Conservation (phyloP, 2,113 vertebrate species). For the Xenopus laevis region DNA sequence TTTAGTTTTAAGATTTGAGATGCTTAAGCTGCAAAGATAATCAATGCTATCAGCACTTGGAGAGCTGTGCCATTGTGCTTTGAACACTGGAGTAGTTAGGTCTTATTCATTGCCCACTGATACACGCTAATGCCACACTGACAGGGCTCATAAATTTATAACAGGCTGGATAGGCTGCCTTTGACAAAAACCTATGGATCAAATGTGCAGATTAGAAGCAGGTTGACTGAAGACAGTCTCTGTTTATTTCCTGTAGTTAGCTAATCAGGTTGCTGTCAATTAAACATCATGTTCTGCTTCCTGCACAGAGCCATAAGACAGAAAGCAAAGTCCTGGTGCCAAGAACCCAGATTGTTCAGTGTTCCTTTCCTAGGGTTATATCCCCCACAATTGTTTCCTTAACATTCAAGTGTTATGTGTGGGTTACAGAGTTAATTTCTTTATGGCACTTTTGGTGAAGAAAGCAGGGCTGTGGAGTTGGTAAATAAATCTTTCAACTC, state of each 20-base stretch:
- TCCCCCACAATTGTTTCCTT: not conserved
- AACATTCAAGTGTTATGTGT: not conserved
- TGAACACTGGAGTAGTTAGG: conserved; percentile 31
- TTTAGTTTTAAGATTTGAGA: conserved; percentile 17
- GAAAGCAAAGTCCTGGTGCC: conserved; percentile 26
- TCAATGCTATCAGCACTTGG: conserved; percentile 27
- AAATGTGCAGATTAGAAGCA: conserved; percentile 41
- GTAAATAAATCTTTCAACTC: no score
- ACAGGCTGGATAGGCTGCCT: conserved; percentile 22
- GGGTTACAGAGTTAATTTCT: no score
- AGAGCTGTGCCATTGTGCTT: conserved; percentile 21
- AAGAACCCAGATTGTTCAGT: conserved; percentile 32
- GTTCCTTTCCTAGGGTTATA: conserved; percentile 7
- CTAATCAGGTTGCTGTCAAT: conserved; percentile 46
- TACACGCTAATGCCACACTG: conserved; percentile 37
- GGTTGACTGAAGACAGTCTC: conserved; percentile 40
- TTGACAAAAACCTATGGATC: conserved; percentile 31
- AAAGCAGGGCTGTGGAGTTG: no score
- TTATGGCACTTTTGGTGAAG: no score
- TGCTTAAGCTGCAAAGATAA: conserved; percentile 31
- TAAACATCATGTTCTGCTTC: conserved; percentile 43
- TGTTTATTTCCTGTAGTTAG: conserved; percentile 44
- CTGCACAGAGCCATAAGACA: conserved; percentile 40
- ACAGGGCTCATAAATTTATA: conserved; percentile 40
- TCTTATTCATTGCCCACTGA: conserved; percentile 33